Conservation (phyloP, 2,888 invertebrate species). For the Pristionchus exspectatus region DNA sequence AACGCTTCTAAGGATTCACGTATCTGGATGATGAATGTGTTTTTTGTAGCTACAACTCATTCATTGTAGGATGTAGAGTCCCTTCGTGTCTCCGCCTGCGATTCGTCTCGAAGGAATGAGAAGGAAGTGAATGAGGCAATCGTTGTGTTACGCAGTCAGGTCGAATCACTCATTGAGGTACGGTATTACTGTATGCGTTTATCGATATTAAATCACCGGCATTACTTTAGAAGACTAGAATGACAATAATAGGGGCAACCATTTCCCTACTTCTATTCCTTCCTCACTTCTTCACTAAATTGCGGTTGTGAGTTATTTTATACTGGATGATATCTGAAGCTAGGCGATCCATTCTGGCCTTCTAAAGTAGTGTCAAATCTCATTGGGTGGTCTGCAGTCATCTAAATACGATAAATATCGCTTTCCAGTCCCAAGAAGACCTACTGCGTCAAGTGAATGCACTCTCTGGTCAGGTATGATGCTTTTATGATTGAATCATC, state of each 20-base stretch:
- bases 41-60: neutral
- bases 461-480: neutral
- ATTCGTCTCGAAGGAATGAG: neutral
- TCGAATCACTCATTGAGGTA: neutral
- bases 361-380: too few species aligned
- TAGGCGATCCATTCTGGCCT: neutral
- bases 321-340: too few species aligned
- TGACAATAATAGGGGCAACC: too few species aligned
- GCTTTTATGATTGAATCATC: neutral
- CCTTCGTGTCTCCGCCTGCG: neutral
- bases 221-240: too few species aligned
- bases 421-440: neutral
- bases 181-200: too few species aligned
- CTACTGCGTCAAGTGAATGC: neutral
- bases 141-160: neutral
- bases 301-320: too few species aligned
- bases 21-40: too few species aligned
- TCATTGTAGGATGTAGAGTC: neutral
- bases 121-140: neutral
- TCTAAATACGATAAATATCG: neutral
- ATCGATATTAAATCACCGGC: too few species aligned
- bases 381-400: neutral
- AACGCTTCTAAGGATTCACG: too few species aligned
- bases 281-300: too few species aligned
- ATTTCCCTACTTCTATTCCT: too few species aligned